A percentile compares a stretch with the other conserved stretches of the same genome.
Conservation (phyloP, 2,113 vertebrate species). For the Synchiropus splendidus region DNA sequence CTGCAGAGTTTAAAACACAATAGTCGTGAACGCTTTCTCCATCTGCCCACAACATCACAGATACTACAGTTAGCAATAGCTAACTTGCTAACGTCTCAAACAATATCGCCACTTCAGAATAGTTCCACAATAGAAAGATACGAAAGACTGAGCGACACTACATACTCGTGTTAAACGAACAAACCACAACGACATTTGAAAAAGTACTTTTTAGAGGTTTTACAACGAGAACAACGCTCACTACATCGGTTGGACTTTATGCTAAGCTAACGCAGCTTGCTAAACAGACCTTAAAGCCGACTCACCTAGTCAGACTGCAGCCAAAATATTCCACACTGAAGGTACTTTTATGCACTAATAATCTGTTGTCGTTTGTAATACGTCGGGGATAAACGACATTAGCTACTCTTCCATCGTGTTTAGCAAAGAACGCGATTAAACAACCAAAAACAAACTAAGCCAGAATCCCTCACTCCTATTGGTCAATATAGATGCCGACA, state of each 20-base stretch:
- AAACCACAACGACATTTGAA: no score
- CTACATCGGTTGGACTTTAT: not conserved
- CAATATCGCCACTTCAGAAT: not conserved
- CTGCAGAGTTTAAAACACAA: not conserved
- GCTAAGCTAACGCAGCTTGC: slow-evolving; percentile 34
- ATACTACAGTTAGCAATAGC: slow-evolving; percentile 7
- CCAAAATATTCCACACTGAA: no score
- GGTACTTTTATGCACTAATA: no score
- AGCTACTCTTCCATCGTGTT: slow-evolving; percentile 34
- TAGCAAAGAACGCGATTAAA: slow-evolving; percentile 1
- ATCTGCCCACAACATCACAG: not conserved
- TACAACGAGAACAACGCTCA: no score
- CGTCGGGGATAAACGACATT: not conserved
- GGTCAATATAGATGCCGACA: slow-evolving; percentile 16
- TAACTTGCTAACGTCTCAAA: slow-evolving; percentile 5
- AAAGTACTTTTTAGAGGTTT: slow-evolving; percentile 3
- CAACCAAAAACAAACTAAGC: slow-evolving; percentile 47
- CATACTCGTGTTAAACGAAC: no score
- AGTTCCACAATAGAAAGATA: no score
- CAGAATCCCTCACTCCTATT: slow-evolving; percentile 16
- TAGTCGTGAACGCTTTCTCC: not conserved
- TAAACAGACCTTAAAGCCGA: slow-evolving; percentile 1
- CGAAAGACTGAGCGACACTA: no score
- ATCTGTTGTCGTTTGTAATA: no score
- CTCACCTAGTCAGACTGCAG: slow-evolving; percentile 19